A percentile compares a stretch with the other conserved stretches of the same genome.
These are phyloP conservation scores for Mustela nigripes DNA, from an alignment of 2,113 vertebrate species.

Conservation along the genomic window DNA sequence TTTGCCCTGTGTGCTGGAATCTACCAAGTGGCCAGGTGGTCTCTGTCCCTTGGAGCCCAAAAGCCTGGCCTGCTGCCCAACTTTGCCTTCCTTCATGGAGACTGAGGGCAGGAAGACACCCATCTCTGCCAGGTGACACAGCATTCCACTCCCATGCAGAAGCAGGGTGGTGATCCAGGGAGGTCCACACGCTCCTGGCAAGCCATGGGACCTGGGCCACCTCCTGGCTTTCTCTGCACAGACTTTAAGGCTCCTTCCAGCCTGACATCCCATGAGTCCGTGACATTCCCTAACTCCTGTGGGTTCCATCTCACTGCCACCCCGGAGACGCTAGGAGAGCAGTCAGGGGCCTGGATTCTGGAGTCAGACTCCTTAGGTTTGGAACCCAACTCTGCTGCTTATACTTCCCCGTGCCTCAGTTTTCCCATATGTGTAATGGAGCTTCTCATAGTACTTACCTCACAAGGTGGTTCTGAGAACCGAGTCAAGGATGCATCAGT, in stretches of 20 bases:
- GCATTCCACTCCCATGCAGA: rapidly evolving
- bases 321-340: background rate
- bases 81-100: background rate
- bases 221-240: background rate
- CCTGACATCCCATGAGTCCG: background rate
- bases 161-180: background rate
- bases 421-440: background rate
- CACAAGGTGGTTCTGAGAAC: background rate
- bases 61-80: background rate
- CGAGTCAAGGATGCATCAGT: background rate
- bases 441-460: background rate
- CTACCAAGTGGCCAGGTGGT: background rate
- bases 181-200: rapidly evolving
- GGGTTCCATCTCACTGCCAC: background rate
- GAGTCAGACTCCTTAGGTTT: background rate
- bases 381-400: background rate
- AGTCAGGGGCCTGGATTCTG: background rate
- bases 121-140: background rate
- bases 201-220: too few relatives aligned
- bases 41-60: background rate
- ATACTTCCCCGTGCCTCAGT: background rate
- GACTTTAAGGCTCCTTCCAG: background rate
- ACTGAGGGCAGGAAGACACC: background rate
- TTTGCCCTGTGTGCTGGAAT: background rate
- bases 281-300: background rate